Evolutionary conservation across 2,797 vertebrate genomes (phyloP), one percentile per base, ranked within the genome.

Genomic region (Falco naumanni): DNA sequence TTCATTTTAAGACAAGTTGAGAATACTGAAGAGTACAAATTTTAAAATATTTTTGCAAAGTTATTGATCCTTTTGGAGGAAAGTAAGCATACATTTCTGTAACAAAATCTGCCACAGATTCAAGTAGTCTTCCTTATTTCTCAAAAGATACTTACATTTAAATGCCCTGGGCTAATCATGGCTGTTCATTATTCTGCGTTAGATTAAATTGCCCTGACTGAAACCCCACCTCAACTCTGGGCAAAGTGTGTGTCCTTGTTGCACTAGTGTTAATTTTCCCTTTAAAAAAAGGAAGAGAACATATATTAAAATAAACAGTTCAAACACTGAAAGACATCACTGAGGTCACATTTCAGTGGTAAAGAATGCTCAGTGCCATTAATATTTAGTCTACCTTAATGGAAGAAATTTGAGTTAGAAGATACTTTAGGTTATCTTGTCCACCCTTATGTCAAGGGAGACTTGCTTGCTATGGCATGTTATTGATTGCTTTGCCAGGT

Each of bases 341-440:
- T 72, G 84, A 95, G 94, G 92, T 96, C 93, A 94, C 45, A 88
- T 97, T 97, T 95, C 95, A 93, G 90, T 2, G 3, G 84, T 96
- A 96, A 91, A 97, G 95, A 96, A 95, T 66, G 64, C 80, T 88
- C 54, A 15, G 77, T 91, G 92, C 82, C 95, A 97, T 96, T 96
- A 96, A 95, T 96, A 97, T 97, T 97, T 96, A 97, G 87, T 86
- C 79, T 84, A 94, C 92, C 93, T 96, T 93, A 93, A 94, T 47
- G 94, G 95, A 96, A 97, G 90, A 95, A 97, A 95, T 93, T 93
- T 70, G 92, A 97, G 94, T 96, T 95, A 93, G 90, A 95, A 96
- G 93, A 93, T 89, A 93, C 95, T 91, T 92, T 3, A 96, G 95
- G 63, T 91, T 93, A 96, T 94, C 94, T 74, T 94, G 94, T 96